These are phyloP conservation scores for Petrolisthes manimaculis DNA, from an alignment of 2,888 invertebrate genomes.

Conservation along the genomic window DNA sequence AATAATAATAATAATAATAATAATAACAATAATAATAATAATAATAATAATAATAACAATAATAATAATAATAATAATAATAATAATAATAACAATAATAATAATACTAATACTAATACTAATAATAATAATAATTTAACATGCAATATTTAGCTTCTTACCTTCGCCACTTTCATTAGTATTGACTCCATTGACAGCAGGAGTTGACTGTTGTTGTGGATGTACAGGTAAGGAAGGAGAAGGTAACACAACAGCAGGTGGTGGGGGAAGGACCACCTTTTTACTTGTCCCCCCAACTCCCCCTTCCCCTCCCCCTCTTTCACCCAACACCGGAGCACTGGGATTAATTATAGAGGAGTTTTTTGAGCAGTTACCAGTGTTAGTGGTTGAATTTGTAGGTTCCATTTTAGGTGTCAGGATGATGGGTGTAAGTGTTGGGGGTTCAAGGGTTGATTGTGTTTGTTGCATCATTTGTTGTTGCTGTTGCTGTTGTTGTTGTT, in stretches of 20 bases:
- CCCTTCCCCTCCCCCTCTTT: not conserved
- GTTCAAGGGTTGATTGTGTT: not conserved
- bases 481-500: constrained; percentile 28
- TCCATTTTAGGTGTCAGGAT: constrained; percentile 18
- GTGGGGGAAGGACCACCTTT: too few species aligned
- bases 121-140: too few species aligned
- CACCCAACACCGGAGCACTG: not conserved
- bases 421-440: constrained; percentile 38
- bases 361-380: not conserved
- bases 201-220: constrained; percentile 15
- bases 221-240: not conserved
- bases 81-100: too few species aligned
- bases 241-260: too few species aligned
- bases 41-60: too few species aligned
- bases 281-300: not conserved
- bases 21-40: too few species aligned
- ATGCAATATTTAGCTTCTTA: not conserved
- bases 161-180: constrained; percentile 55
- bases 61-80: too few species aligned
- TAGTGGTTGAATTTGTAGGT: not conserved
- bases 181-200: constrained; percentile 50
- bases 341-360: not conserved
- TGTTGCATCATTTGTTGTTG: constrained; percentile 31
- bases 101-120: too few species aligned
- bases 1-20: too few species aligned